Evolutionary conservation across 2,797 vertebrate species (phyloP).

Genomic region (Gouania willdenowi): DNA sequence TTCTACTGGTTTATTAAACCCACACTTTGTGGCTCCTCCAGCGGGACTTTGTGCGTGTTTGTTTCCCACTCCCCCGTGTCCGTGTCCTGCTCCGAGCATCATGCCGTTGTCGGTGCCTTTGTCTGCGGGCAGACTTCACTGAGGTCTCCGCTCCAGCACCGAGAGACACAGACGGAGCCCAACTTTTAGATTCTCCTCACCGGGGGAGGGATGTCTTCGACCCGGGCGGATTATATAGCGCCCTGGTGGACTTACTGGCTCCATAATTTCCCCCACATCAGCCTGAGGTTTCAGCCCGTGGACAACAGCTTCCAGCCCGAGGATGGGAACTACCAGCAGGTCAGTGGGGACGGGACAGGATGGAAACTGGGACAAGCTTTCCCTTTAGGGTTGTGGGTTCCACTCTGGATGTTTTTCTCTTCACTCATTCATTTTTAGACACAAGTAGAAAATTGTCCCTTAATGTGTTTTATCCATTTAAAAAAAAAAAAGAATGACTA

Average conservation of each 20-base stretch:
- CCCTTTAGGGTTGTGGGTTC: background rate
- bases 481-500: too few species aligned
- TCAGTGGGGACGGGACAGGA: constrained; percentile 64
- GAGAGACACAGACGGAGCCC: constrained; percentile 23
- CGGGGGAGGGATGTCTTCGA: constrained; percentile 70
- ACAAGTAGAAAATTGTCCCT: too few species aligned
- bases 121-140: constrained; percentile 62
- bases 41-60: background rate
- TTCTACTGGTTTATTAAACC: background rate
- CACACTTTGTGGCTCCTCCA: background rate
- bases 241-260: constrained; percentile 94
- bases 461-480: too few species aligned
- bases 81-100: constrained; percentile 9
- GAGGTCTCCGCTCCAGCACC: constrained; percentile 16
- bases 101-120: constrained; percentile 52
- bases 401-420: background rate
- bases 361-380: background rate
- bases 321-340: constrained; percentile 87
- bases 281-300: constrained; percentile 77
- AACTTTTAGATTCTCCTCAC: constrained; percentile 34
- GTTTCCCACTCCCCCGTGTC: background rate
- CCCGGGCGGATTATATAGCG: constrained; percentile 80
- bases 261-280: constrained; percentile 84
- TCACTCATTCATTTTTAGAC: background rate
- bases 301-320: constrained; percentile 80